phyloP scores from a whole-genome alignment of 2,888 invertebrate species.

The Andricus curvator region DNA sequence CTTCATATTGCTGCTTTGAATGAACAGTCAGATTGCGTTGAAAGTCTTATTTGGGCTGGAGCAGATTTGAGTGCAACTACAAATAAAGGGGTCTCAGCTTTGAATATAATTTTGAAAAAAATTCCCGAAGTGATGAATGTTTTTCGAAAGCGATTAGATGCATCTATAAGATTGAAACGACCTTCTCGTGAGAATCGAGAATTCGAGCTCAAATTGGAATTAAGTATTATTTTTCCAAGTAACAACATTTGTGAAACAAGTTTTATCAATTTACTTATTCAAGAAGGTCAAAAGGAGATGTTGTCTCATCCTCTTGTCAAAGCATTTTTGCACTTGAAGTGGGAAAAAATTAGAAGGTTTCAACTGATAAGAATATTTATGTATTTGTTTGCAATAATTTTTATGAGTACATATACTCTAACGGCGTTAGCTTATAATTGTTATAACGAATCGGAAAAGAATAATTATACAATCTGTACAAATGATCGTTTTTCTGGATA shows the following conservation, averaged over 20 bases:
- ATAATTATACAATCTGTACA: slow-evolving; percentile 67
- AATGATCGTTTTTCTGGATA: slow-evolving; percentile 67
- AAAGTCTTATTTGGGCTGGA: slow-evolving; percentile 77
- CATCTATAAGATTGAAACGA: slow-evolving; percentile 71
- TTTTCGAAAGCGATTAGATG: slow-evolving; percentile 77
- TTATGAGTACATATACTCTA: slow-evolving; percentile 73
- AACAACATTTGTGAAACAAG: slow-evolving; percentile 76
- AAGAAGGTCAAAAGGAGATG: slow-evolving; percentile 77
- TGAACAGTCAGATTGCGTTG: slow-evolving; percentile 77
- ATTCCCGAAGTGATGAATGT: slow-evolving; percentile 77
- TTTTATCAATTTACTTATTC: slow-evolving; percentile 78
- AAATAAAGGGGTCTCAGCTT: slow-evolving; percentile 76
- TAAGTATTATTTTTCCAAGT: slow-evolving; percentile 74
- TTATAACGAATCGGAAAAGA: slow-evolving; percentile 67
- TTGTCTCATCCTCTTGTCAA: slow-evolving; percentile 79
- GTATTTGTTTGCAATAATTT: slow-evolving; percentile 73
- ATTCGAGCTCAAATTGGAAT: slow-evolving; percentile 74
- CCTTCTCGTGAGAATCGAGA: slow-evolving; percentile 74
- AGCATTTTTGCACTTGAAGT: slow-evolving; percentile 79
- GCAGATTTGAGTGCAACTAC: slow-evolving; percentile 79
- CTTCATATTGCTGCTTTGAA: slow-evolving; percentile 79
- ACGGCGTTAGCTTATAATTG: slow-evolving; percentile 74
- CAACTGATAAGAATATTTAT: slow-evolving; percentile 74
- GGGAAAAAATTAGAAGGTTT: slow-evolving; percentile 79
- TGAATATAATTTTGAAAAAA: slow-evolving; percentile 77